phyloP scores from a whole-genome alignment of 1,140 invertebrate genomes.

The Trachymyrmex septentrionalis region DNA sequence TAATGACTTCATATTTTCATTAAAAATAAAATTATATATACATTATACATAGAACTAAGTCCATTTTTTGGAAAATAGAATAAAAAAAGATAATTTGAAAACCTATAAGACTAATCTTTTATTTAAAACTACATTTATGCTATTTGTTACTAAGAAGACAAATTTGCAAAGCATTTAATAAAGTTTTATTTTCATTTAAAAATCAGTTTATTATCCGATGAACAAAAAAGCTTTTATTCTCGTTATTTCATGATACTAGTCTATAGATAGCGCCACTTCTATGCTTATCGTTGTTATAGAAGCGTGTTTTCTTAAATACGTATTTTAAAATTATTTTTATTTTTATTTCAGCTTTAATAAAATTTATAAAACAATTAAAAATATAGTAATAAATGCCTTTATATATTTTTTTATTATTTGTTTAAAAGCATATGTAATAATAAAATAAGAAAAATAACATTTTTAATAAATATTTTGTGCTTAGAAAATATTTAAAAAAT shows the following conservation, averaged over 20 bases:
- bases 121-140: background rate
- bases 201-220: slow-evolving; percentile 15
- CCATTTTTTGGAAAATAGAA: background rate
- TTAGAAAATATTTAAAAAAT: background rate
- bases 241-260: background rate
- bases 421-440: background rate
- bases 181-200: background rate
- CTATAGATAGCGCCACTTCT: slow-evolving; percentile 66
- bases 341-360: background rate
- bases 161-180: background rate
- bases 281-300: background rate
- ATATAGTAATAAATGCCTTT: background rate
- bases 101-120: background rate
- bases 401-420: background rate
- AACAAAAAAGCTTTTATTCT: slow-evolving; percentile 6
- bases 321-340: background rate
- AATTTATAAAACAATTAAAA: background rate
- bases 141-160: background rate
- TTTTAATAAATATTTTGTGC: background rate
- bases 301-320: background rate
- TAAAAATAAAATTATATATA: slow-evolving; percentile 11
- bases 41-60: background rate
- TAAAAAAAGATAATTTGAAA: background rate
- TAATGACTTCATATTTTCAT: background rate
- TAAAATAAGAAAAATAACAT: background rate